A percentile compares a stretch with the other conserved stretches of the same genome.
phyloP scores from a whole-genome alignment of 2,797 vertebrate species.

The Argya squamiceps region DNA sequence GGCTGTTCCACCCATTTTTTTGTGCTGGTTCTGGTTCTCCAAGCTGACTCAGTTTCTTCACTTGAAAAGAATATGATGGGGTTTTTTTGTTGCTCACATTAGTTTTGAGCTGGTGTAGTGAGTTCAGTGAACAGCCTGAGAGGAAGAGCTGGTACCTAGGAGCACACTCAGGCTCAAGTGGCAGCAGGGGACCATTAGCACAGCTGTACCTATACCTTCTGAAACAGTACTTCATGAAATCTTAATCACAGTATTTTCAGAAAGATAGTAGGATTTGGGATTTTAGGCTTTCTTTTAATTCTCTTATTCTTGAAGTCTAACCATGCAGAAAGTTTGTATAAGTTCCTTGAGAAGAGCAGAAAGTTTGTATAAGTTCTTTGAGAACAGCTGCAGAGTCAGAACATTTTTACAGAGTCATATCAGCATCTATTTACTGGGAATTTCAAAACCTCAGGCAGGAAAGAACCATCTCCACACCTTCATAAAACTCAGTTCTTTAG shows the following conservation, averaged over 20 bases:
- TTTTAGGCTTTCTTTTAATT: background rate
- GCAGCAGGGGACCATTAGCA: background rate
- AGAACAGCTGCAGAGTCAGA: background rate
- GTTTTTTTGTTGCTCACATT: background rate
- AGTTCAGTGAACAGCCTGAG: background rate
- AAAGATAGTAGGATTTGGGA: background rate
- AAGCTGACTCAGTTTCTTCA: background rate
- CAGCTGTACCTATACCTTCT: background rate
- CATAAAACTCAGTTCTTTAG: background rate
- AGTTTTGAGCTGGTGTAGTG: background rate
- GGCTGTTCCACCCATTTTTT: background rate
- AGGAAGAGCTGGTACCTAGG: background rate
- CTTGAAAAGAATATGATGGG: background rate
- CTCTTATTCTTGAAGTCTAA: background rate
- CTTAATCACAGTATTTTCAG: background rate
- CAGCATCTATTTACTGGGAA: background rate
- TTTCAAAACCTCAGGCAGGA: background rate
- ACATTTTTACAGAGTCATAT: background rate
- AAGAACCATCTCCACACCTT: background rate
- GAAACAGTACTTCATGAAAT: background rate
- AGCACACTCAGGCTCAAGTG: background rate
- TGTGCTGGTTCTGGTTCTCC: background rate
- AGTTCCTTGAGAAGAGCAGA: background rate
- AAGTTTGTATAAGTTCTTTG: background rate
- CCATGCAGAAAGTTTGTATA: background rate